Percentiles rank a stretch among this genome's conserved stretches.
phyloP scores from a whole-genome alignment of 2,113 vertebrate species.

The Suncus etruscus region DNA sequence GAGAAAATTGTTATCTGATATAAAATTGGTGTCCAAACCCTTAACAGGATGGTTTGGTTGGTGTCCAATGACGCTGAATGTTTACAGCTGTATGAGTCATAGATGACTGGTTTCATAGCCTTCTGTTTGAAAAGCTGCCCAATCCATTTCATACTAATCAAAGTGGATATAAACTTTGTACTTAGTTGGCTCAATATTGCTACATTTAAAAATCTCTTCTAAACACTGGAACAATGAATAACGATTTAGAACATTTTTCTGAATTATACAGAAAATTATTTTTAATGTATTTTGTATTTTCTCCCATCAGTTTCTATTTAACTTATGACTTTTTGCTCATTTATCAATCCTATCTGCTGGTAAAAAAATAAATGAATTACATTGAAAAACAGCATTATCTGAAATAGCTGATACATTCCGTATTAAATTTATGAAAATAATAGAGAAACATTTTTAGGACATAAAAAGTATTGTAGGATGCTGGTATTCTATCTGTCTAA shows the following conservation, averaged over 20 bases:
- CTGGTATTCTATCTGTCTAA: conserved; percentile 8
- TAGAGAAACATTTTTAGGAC: background rate
- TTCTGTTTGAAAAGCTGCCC: conserved; percentile 61
- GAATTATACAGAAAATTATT: background rate
- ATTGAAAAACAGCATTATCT: background rate
- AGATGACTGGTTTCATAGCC: background rate
- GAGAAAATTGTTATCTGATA: conserved; percentile 9
- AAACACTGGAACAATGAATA: background rate
- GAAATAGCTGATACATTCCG: background rate
- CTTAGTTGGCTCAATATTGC: conserved; percentile 45
- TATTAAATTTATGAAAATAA: conserved; percentile 24
- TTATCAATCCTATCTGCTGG: background rate
- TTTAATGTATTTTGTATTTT: conserved; percentile 34
- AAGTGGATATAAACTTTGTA: conserved; percentile 7
- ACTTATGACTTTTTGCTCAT: background rate
- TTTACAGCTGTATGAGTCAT: conserved; percentile 28
- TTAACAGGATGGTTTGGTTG: conserved; percentile 14
- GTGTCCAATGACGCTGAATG: background rate
- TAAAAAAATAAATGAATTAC: conserved; percentile 7
- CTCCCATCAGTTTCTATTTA: background rate
- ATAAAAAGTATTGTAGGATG: background rate
- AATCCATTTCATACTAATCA: conserved; percentile 6
- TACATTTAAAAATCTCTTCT: conserved; percentile 24
- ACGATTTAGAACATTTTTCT: background rate
- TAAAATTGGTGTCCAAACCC: conserved; percentile 24